Evolutionary conservation across 2,797 vertebrate genomes (phyloP).

Genomic region (Alauda arvensis): DNA sequence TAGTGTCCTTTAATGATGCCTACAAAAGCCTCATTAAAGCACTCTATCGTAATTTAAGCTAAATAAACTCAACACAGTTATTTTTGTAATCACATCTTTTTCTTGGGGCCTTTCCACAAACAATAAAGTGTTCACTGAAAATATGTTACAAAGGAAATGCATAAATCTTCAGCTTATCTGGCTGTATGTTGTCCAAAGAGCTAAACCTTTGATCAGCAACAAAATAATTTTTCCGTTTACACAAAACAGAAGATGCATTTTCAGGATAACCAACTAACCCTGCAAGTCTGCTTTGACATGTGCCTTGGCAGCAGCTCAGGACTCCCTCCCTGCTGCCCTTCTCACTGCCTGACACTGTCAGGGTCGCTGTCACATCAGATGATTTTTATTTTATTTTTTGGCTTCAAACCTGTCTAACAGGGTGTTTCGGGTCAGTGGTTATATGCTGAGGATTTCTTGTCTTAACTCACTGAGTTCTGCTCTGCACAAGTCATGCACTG

Average conservation of each 20-base stretch:
- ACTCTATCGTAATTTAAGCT: constrained; percentile 3
- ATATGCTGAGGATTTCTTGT: constrained; percentile 10
- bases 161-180: constrained; percentile 67
- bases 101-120: constrained; percentile 35
- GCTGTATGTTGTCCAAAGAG: constrained; percentile 46
- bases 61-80: constrained; percentile 16
- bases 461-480: background rate
- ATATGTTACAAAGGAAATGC: constrained; percentile 32
- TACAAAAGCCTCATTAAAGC: constrained; percentile 50
- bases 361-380: background rate
- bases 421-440: constrained; percentile 14
- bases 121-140: constrained; percentile 35
- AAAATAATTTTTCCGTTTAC: constrained; percentile 72
- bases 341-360: background rate
- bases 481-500: background rate
- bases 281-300: constrained; percentile 14
- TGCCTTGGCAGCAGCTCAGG: constrained; percentile 40
- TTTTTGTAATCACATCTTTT: constrained; percentile 42
- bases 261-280: constrained; percentile 52
- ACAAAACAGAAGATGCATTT: constrained; percentile 57
- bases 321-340: constrained; percentile 30
- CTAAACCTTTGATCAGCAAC: constrained; percentile 53
- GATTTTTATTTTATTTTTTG: constrained; percentile 38
- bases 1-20: constrained; percentile 42
- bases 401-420: constrained; percentile 32